phyloP scores from a whole-genome alignment of 2,888 invertebrate species.

The Hymenopus coronatus region DNA sequence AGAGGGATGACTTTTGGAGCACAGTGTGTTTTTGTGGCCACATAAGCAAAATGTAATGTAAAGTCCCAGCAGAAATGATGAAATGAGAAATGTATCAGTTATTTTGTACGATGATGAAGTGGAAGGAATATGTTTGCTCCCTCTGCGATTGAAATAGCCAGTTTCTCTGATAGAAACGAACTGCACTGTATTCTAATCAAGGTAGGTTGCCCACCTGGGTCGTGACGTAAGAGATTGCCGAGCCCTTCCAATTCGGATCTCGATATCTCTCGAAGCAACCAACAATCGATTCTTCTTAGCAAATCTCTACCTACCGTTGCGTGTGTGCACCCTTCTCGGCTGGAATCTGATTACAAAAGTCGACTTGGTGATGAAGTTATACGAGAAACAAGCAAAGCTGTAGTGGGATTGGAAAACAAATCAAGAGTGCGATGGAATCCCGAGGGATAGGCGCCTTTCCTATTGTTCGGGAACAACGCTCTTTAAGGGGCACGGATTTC shows the following conservation, averaged over 20 bases:
- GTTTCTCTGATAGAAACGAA: too few relatives aligned
- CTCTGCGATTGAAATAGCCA: too few relatives aligned
- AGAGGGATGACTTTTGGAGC: too few relatives aligned
- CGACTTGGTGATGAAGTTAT: neutral
- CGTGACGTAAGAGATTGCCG: neutral
- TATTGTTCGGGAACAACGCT: neutral
- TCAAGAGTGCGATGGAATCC: neutral
- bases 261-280: neutral
- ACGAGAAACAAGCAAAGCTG: neutral
- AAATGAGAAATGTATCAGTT: too few relatives aligned
- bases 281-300: neutral
- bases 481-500: neutral
- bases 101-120: too few relatives aligned
- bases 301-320: neutral
- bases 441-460: neutral
- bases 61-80: too few relatives aligned
- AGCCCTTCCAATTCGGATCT: neutral
- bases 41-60: too few relatives aligned
- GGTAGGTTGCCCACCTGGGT: neutral
- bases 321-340: neutral
- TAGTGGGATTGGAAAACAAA: neutral
- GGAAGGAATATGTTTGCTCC: too few relatives aligned
- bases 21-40: too few relatives aligned
- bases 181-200: neutral
- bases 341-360: constrained; percentile 8